Evolutionary conservation across 2,797 vertebrate species (phyloP), one percentile per base, ranked within the genome.

Genomic region (Crypturellus tataupa): DNA sequence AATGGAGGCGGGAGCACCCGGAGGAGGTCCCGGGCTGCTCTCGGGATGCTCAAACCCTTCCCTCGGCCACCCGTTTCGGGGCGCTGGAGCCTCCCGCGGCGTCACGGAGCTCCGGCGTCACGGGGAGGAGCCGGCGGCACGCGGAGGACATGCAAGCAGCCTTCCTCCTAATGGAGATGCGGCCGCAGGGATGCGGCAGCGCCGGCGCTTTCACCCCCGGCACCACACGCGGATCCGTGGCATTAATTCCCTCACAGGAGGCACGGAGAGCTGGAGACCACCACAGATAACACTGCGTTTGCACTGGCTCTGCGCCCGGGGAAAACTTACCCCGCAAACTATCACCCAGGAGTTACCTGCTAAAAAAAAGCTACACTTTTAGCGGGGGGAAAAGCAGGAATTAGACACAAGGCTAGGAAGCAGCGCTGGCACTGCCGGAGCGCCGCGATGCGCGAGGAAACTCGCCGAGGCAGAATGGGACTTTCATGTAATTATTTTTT

Each of bases 401-500:
- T 29, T 20, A 19, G 20, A 11, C 46, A 9, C 20, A 23, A 47
- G 46, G 47, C 47, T 11, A 49, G 47, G 46, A 23, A 49, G 47
- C 47, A 49, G 47, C 8, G 4, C 23, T 12, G 29, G 40, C 20
- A 44, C 21, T 44, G n/a, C 21, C 29, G 12, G 37, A 42, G 27
- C 27, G 39, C 25, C 10, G 31, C 18, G 8, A 13, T 15, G 40
- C 3, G 18, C 12, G 20, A 39, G 25, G 56, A 35, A 25, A 17
- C 4, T 9, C 2, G 0, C 2, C 1, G 16, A 25, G 8, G 58
- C 55, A n/a, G 55, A 56, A 56, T 10, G 55, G 18, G 55, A n/a
- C 55, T 56, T n/a, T 20, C 55, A 20, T 12, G 11, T n/a, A 56
- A n/a, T 56, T 55, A 55, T 55, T 55, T 56, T 56, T 56, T 56